Evolutionary conservation across 1,140 invertebrate species (phyloP).

Genomic region (Rhagoletis pomonella): DNA sequence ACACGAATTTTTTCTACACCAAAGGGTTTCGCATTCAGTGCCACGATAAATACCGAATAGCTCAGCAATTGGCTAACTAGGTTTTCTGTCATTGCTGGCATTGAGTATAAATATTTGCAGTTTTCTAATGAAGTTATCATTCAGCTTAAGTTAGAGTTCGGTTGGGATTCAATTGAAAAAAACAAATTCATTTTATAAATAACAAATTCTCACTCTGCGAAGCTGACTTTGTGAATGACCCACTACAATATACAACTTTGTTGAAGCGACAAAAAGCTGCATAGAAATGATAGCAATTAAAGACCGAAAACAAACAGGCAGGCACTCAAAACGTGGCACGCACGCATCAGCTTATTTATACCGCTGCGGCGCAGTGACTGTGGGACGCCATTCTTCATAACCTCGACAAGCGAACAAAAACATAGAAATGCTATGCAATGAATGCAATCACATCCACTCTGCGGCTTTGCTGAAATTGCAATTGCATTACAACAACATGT

Average conservation of each 20-base stretch:
- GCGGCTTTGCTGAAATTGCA: background rate
- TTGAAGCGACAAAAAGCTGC: too few relatives aligned
- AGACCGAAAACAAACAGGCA: background rate
- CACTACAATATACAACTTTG: background rate
- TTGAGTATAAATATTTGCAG: too few relatives aligned
- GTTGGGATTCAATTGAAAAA: too few relatives aligned
- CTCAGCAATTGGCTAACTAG: too few relatives aligned
- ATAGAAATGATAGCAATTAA: conserved; percentile 5
- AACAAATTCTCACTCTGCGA: too few relatives aligned
- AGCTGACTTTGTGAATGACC: background rate
- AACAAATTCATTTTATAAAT: too few relatives aligned
- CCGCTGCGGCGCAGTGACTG: background rate
- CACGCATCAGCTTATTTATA: background rate
- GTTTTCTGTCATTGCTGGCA: too few relatives aligned
- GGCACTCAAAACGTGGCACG: background rate
- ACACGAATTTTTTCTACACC: too few relatives aligned
- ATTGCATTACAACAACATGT: background rate
- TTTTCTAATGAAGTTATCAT: too few relatives aligned
- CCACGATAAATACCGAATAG: too few relatives aligned
- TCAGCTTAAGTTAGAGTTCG: too few relatives aligned
- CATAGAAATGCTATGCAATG: background rate
- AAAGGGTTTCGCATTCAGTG: background rate
- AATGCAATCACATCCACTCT: background rate
- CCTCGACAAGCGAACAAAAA: background rate
- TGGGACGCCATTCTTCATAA: background rate